Evolutionary conservation across 2,113 vertebrate genomes (phyloP).

Genomic region (Paratilapia polleni): DNA sequence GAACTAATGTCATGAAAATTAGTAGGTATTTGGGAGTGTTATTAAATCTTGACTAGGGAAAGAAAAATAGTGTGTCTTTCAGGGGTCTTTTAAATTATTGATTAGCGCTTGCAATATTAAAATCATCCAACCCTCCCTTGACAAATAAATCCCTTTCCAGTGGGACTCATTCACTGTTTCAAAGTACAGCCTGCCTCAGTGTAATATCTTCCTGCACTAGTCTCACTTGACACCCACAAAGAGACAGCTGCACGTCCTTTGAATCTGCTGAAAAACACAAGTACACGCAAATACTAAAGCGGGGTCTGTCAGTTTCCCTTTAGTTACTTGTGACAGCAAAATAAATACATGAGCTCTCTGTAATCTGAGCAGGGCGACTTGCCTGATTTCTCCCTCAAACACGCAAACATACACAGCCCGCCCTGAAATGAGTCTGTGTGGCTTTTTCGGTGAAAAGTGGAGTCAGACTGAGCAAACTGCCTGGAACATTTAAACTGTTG

Average conservation of each 20-base stretch:
- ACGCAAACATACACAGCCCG: conserved; percentile 12
- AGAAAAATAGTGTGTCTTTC: neutral
- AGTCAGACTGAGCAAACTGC: conserved; percentile 10
- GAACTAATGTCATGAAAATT: neutral
- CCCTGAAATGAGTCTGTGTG: conserved; percentile 8
- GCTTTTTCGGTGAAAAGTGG: conserved; percentile 9
- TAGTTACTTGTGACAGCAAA: conserved; percentile 48
- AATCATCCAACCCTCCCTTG: conserved; percentile 3
- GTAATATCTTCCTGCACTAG: conserved; percentile 27
- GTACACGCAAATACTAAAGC: conserved; percentile 17
- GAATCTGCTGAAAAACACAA: conserved; percentile 38
- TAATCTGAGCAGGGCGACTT: conserved; percentile 47
- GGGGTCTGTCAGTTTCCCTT: conserved; percentile 36
- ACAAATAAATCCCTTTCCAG: conserved; percentile 30
- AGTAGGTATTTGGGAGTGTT: neutral
- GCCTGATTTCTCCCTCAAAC: conserved; percentile 29
- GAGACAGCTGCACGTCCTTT: conserved; percentile 38
- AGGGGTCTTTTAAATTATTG: conserved; percentile 28
- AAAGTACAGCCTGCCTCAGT: conserved; percentile 7
- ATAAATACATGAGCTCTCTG: conserved; percentile 44
- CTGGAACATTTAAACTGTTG: conserved; percentile 3
- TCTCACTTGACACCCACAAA: conserved; percentile 22
- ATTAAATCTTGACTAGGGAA: neutral
- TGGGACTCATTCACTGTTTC: conserved; percentile 3
- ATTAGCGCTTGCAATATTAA: conserved; percentile 36